phyloP scores from a whole-genome alignment of 2,113 vertebrate genomes.

The Pitta sordida region DNA sequence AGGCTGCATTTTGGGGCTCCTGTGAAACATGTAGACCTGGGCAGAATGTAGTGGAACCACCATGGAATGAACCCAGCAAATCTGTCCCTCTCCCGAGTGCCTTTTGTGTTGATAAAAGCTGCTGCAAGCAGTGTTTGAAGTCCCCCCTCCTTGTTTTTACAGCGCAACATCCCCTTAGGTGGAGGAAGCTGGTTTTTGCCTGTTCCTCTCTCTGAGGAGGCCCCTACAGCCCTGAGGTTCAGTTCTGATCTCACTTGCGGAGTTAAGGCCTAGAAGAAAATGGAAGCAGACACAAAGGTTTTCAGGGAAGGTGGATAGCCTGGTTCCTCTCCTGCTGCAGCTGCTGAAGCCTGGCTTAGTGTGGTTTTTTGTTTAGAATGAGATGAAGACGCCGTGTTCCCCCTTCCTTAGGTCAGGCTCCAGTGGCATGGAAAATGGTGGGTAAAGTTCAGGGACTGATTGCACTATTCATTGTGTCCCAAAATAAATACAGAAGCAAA shows the following conservation, averaged over 20 bases:
- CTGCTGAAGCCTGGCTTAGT: not conserved
- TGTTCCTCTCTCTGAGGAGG: not conserved
- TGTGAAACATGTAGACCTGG: too few species aligned
- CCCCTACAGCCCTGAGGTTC: not conserved
- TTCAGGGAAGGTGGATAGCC: not conserved
- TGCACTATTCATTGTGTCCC: not conserved
- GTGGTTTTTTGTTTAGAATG: not conserved
- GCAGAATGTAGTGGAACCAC: not conserved
- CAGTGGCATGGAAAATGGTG: not conserved
- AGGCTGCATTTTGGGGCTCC: accelerated
- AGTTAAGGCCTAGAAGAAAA: not conserved
- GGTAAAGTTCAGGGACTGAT: constrained; percentile 51
- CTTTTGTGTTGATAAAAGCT: not conserved
- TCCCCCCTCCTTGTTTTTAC: not conserved
- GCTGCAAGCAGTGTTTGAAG: not conserved
- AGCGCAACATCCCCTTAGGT: not conserved
- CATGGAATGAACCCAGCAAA: not conserved
- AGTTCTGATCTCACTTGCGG: not conserved
- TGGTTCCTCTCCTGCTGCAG: not conserved
- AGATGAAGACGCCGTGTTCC: not conserved
- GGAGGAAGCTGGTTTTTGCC: not conserved
- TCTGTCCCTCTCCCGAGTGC: accelerated
- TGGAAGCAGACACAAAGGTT: not conserved
- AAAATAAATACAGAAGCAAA: constrained; percentile 44
- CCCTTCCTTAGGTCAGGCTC: not conserved